A percentile compares a stretch with the other conserved stretches of the same genome.
Evolutionary conservation across 2,113 vertebrate species (phyloP).

Genomic region (Antigone vipio): DNA sequence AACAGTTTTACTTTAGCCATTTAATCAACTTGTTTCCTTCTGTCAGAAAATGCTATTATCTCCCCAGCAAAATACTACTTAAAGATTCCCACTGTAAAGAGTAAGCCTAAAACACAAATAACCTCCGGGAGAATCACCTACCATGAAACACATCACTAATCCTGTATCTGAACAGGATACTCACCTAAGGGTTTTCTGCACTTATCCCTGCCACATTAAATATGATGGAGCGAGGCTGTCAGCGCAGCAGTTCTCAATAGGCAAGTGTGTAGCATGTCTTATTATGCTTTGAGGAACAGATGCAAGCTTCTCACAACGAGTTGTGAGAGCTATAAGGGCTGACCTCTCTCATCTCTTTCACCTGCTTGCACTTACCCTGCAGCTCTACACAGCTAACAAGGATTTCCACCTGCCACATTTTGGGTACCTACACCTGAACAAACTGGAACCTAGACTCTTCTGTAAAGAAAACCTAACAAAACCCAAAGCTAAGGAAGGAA

Average conservation of each 20-base stretch:
- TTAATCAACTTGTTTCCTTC: not conserved
- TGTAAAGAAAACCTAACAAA: not conserved
- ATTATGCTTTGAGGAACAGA: not conserved
- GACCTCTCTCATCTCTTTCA: not conserved
- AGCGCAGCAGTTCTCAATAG: not conserved
- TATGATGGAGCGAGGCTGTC: not conserved
- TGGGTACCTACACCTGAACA: not conserved
- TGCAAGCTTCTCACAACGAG: not conserved
- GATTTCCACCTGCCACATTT: not conserved
- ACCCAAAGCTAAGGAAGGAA: not conserved
- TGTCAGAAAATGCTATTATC: not conserved
- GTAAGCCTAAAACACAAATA: not conserved
- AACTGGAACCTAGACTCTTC: not conserved
- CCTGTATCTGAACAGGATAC: not conserved
- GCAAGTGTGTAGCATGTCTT: not conserved
- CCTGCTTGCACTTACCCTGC: not conserved
- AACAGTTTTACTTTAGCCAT: not conserved
- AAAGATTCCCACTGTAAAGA: not conserved
- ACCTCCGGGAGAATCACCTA: not conserved
- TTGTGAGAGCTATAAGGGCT: not conserved
- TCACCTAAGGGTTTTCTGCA: not conserved
- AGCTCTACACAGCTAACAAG: not conserved
- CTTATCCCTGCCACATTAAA: not conserved
- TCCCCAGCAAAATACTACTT: not conserved
- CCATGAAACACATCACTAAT: not conserved